Evolutionary conservation across 2,113 vertebrate genomes (phyloP), one percentile per base, ranked within the genome.

Genomic region (Lontra canadensis): DNA sequence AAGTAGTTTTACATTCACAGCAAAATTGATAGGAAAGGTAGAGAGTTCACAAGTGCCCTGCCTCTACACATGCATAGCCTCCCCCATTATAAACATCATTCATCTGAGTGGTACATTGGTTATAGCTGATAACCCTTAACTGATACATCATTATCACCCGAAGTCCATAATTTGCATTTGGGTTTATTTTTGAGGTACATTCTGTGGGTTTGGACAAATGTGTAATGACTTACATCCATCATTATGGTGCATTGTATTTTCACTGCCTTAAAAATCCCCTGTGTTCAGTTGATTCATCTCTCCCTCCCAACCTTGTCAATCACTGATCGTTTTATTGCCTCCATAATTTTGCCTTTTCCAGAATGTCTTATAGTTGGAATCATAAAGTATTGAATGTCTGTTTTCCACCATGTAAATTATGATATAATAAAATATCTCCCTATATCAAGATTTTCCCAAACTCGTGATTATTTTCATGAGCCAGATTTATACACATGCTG

Each of bases 321-420:
- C 26, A 79, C 29, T n/a, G n/a, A 79, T 42, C n/a, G 78, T 86
- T 86, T 67, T 67, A 65, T n/a, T 44, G 26, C 26, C 10, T 55
- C 67, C 15, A 93, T 76, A 52, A n/a, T 34, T 88, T 94, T 94
- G 42, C 78, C 78, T 95, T 95, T 34, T 67, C 49, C 21, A 82
- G 25, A 31, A 25, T 82, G 42, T 73, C 34, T 94, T 73, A 82
- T 42, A 88, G 12, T 36, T 94, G 76, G 26, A 67, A 67, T 90
- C 21, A 44, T 52, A 26, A 11, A 83, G 5, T 42, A 63, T n/a
- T 44, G 7, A 61, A 20, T 52, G 49, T 39, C 34, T 61, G 17
- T 31, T 89, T 93, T 93, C 82, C 47, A 12, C 23, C 26, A 17
- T 96, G 31, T 67, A 67, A 67, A 88, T 78, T 93, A n/a, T 67